A percentile compares a stretch with the other conserved stretches of the same genome.
Evolutionary conservation across 2,797 vertebrate genomes (phyloP).

Genomic region (Rhinella marina): DNA sequence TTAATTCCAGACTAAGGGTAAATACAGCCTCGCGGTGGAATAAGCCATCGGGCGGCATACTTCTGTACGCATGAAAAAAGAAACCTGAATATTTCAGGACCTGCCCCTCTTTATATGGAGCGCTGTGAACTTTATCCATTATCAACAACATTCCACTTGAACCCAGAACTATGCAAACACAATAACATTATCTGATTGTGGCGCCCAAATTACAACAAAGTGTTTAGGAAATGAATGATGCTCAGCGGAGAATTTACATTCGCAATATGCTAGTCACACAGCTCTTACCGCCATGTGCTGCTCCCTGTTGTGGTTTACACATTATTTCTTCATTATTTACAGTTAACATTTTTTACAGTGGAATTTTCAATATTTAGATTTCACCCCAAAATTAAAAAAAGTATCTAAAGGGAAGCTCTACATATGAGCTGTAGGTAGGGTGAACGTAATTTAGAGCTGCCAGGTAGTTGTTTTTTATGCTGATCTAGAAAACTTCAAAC

Average conservation of each 20-base stretch:
- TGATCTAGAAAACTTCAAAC: neutral
- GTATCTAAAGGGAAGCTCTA: neutral
- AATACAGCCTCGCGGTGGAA: conserved; percentile 60
- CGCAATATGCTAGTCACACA: neutral
- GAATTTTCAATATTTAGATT: neutral
- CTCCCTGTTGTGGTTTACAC: conserved; percentile 23
- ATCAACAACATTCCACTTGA: conserved; percentile 28
- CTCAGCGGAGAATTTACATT: conserved; percentile 35
- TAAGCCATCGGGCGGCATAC: conserved; percentile 38
- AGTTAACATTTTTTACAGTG: neutral
- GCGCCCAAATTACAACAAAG: conserved; percentile 38
- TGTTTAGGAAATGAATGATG: conserved; percentile 48
- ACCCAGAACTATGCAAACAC: conserved; percentile 26
- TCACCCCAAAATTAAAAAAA: neutral
- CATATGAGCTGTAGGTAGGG: neutral
- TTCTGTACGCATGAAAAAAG: conserved; percentile 2
- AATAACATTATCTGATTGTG: conserved; percentile 26
- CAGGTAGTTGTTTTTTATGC: neutral
- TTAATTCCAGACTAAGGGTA: conserved; percentile 69
- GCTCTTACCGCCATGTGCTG: conserved; percentile 33
- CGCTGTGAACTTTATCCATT: conserved; percentile 2
- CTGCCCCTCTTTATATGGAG: conserved; percentile 13
- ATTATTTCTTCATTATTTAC: neutral
- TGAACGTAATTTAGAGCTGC: neutral
- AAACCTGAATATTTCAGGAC: neutral